Conservation (phyloP, 2,888 invertebrate genomes). For the Rhamnusium bicolor region DNA sequence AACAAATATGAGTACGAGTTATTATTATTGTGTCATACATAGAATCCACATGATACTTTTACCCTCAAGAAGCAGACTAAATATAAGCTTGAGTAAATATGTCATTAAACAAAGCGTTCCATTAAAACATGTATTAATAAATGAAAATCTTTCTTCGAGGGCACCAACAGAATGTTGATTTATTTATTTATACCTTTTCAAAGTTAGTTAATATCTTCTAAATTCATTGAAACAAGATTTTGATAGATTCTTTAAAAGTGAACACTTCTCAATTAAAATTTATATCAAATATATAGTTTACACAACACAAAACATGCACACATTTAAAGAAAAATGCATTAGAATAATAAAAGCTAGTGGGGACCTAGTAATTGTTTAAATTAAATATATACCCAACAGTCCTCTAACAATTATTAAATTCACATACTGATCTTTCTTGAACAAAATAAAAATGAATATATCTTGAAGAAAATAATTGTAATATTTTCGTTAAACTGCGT, state of each 20-base stretch:
- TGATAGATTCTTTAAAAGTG: background rate
- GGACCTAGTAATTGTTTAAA: background rate
- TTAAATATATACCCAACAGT: background rate
- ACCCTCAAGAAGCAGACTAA: slow-evolving; percentile 25
- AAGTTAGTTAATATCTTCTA: background rate
- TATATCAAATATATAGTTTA: background rate
- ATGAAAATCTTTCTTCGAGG: background rate
- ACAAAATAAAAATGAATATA: too few relatives aligned
- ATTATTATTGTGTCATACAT: background rate
- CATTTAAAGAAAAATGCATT: slow-evolving; percentile 23
- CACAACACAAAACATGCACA: slow-evolving; percentile 31
- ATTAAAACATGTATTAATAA: background rate
- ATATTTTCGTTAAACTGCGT: too few relatives aligned
- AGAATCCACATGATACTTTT: slow-evolving; percentile 23
- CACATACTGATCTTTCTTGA: too few relatives aligned
- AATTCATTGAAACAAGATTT: background rate
- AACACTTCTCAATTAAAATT: background rate
- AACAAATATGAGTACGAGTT: background rate
- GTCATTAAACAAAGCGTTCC: background rate
- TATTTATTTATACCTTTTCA: background rate
- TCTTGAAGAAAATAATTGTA: too few relatives aligned
- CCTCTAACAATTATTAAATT: background rate
- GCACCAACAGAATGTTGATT: background rate
- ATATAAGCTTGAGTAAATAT: slow-evolving; percentile 8
- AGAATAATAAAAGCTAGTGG: slow-evolving; percentile 1